phyloP scores from a whole-genome alignment of 1,140 invertebrate genomes.

The Gryon sp. region DNA sequence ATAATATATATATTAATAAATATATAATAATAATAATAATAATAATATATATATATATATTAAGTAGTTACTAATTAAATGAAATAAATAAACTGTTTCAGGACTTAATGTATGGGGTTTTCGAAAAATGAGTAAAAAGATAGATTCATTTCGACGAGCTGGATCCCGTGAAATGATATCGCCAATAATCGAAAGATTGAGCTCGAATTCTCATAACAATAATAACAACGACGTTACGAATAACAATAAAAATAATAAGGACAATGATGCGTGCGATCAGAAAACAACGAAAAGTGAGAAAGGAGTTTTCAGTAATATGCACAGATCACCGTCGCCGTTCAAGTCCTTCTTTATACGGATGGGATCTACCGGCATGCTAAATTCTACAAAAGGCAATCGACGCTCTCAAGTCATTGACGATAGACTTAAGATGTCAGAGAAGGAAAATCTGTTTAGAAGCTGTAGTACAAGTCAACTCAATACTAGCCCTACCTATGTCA shows the following conservation, averaged over 20 bases:
- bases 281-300: constrained; percentile 75
- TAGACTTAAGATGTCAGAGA: constrained; percentile 68
- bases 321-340: constrained; percentile 83
- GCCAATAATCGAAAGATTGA: constrained; percentile 66
- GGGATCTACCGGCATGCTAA: constrained; percentile 87
- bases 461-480: constrained; percentile 87
- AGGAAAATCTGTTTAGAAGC: constrained; percentile 84
- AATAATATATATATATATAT: too few species aligned
- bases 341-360: constrained; percentile 87
- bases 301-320: constrained; percentile 76
- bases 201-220: constrained; percentile 67
- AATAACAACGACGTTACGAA: constrained; percentile 69
- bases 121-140: constrained; percentile 87
- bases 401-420: constrained; percentile 71
- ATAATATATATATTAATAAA: too few species aligned
- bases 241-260: constrained; percentile 70
- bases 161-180: constrained; percentile 82
- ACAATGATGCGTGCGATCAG: constrained; percentile 74
- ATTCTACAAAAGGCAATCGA: constrained; percentile 80
- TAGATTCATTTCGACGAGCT: constrained; percentile 86
- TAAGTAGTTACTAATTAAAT: too few species aligned
- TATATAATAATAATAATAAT: too few species aligned
- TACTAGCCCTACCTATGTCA: constrained; percentile 85
- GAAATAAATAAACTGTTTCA: constrained; percentile 69
- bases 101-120: constrained; percentile 88